Evolutionary conservation across 2,888 invertebrate genomes (phyloP), one percentile per base, ranked within the genome.

Genomic region (Eilema caniola): DNA sequence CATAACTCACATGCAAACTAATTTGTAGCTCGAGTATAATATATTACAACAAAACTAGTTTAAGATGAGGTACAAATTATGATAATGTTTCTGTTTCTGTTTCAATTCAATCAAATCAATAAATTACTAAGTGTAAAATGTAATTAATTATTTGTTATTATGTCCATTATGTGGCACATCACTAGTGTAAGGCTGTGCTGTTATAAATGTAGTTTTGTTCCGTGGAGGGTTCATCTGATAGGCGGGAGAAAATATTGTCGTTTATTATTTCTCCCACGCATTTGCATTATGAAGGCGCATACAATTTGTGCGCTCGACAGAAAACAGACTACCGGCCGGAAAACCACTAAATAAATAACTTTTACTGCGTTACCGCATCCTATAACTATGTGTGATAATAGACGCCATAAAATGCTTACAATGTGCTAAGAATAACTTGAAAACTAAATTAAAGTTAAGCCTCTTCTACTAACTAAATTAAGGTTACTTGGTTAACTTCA

Each of bases 321-420:
- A 64, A 64, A 75, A 73, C 78, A 76, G 74, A 77, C 75, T 78
- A 72, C 75, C 77, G 74, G 76, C 84, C 85, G 88, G 90, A 88
- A 90, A 92, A 92, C 92, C 90, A 84, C 90, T 87, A 88, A 90
- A 89, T 89, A 91, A 92, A 91, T 88, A 91, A 89, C 88, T 85
- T 90, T 91, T 87, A 91, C 86, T 82, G 81, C 87, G 74, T 82
- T 71, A 89, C 91, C 91, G 88, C 93, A 92, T 92, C 92, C 92
- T 86, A 91, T 89, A 89, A 88, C 87, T 83, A 80, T 75, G 80
- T 79, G 82, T 88, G 87, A 91, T 92, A 90, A 90, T 91, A 84
- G 86, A 88, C 74, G 67, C 75, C 70, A 76, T 86, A 91, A 81
- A 82, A 74, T 68, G 71, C 61, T 62, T 73, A 65, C 28, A 65